A percentile compares a stretch with the other conserved stretches of the same genome.
phyloP scores from a whole-genome alignment of 2,888 invertebrate genomes.

The Drosophila limbata region DNA sequence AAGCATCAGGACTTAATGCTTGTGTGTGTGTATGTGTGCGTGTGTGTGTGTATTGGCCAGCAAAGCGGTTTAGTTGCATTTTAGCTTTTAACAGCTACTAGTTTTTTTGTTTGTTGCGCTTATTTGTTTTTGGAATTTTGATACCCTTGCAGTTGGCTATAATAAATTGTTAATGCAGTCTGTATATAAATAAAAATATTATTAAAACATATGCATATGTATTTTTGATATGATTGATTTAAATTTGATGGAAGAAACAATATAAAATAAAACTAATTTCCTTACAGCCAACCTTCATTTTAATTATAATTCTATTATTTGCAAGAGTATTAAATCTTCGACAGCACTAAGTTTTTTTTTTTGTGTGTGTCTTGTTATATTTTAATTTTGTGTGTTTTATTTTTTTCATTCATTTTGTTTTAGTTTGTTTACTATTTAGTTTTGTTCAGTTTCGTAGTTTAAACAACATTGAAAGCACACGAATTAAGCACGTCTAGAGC shows the following conservation, averaged over 20 bases:
- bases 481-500: slow-evolving; percentile 66
- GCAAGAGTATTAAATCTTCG: slow-evolving; percentile 49
- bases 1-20: slow-evolving; percentile 53
- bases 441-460: slow-evolving; percentile 42
- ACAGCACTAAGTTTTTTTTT: slow-evolving; percentile 5
- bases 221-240: background rate
- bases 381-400: slow-evolving; percentile 33
- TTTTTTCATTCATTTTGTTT: slow-evolving; percentile 21
- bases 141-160: slow-evolving; percentile 39
- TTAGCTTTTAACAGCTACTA: slow-evolving; percentile 69
- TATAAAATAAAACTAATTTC: background rate
- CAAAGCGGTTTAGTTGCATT: slow-evolving; percentile 76
- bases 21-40: slow-evolving; percentile 31
- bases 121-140: slow-evolving; percentile 47
- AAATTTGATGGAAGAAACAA: no score
- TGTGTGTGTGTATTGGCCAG: slow-evolving; percentile 52
- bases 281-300: background rate
- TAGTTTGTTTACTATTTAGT: slow-evolving; percentile 36
- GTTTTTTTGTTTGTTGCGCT: slow-evolving; percentile 45
- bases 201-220: background rate
- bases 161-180: background rate
- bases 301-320: background rate
- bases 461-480: slow-evolving; percentile 68
- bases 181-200: background rate
- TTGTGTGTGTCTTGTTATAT: slow-evolving; percentile 5